These are phyloP conservation scores for Digitonthophagus gazella DNA, from an alignment of 2,888 invertebrate species.

Conservation along the genomic window DNA sequence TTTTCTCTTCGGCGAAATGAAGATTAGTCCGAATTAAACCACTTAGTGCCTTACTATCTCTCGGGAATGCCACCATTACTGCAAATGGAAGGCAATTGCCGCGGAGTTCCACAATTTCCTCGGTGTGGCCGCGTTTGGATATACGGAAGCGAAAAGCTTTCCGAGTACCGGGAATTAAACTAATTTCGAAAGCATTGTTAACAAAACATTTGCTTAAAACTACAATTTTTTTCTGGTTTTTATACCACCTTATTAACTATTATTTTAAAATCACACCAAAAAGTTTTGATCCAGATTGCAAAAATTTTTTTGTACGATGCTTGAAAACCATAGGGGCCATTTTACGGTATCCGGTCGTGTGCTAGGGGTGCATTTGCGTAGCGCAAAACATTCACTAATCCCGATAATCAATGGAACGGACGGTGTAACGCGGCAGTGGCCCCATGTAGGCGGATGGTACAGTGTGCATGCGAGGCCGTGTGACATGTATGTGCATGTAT, in stretches of 20 bases:
- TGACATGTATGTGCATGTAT: constrained; percentile 32
- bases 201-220: background rate
- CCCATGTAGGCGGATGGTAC: constrained; percentile 28
- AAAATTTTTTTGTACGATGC: background rate
- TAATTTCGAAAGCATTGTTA: background rate
- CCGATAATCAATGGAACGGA: constrained; percentile 23
- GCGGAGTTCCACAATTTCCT: background rate
- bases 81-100: background rate
- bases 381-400: constrained; percentile 20
- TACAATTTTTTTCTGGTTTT: background rate
- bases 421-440: constrained; percentile 15
- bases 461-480: constrained; percentile 32
- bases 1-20: background rate
- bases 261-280: background rate
- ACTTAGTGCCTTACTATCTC: background rate
- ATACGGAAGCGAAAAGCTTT: background rate
- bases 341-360: background rate
- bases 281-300: too few relatives aligned
- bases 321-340: background rate
- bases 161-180: background rate
- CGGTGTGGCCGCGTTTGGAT: background rate
- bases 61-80: background rate
- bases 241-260: background rate
- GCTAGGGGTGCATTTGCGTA: constrained; percentile 11
- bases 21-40: background rate